Evolutionary conservation across 2,113 vertebrate species (phyloP).

Genomic region (Microtus ochrogaster): DNA sequence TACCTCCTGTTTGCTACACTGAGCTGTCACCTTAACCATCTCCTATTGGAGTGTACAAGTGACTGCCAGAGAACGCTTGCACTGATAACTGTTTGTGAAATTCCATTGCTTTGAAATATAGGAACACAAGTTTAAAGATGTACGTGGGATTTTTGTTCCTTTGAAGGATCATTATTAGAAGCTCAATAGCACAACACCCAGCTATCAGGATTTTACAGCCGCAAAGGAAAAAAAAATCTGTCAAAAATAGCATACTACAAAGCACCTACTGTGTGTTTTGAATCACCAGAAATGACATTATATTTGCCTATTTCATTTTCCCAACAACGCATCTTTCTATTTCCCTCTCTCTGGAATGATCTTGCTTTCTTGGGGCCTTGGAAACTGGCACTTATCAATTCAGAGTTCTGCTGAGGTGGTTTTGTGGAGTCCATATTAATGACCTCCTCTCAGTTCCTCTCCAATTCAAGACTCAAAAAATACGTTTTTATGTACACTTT

Average conservation of each 20-base stretch:
- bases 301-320: background rate
- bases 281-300: background rate
- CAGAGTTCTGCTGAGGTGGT: background rate
- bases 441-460: background rate
- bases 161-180: background rate
- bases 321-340: background rate
- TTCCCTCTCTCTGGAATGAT: background rate
- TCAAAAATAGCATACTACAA: background rate
- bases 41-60: background rate
- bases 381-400: background rate
- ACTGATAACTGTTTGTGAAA: background rate
- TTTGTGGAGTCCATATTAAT: background rate
- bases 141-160: background rate
- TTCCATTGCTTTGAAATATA: background rate
- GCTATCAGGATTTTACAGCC: too few relatives aligned
- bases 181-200: too few relatives aligned
- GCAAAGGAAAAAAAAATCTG: background rate
- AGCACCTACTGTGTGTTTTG: background rate
- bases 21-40: background rate
- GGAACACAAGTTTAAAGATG: background rate
- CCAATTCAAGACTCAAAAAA: background rate
- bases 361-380: background rate
- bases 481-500: background rate
- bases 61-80: background rate
- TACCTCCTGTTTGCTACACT: background rate